A percentile compares a stretch with the other conserved stretches of the same genome.
These are phyloP conservation scores for Kudoa iwatai DNA, from an alignment of 30 jellyfish, hydroid and myxozoan species.

Conservation along the genomic window DNA sequence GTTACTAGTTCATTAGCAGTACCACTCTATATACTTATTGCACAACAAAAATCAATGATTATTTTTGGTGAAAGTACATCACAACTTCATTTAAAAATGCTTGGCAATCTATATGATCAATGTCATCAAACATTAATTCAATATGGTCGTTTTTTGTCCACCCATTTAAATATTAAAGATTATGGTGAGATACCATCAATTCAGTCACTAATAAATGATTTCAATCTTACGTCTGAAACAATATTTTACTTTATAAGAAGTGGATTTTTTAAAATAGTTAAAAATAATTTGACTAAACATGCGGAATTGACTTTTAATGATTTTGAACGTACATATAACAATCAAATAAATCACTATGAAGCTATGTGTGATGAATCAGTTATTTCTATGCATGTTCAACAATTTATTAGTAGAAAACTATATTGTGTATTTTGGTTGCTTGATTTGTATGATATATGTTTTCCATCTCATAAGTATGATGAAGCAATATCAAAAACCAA, in stretches of 20 bases:
- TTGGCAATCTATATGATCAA: conserved; percentile 59
- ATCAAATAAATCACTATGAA: no score
- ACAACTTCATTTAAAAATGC: conserved; percentile 4
- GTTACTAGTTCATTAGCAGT: conserved; percentile 40
- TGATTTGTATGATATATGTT: not conserved
- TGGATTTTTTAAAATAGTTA: no score
- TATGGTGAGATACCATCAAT: conserved; percentile 28
- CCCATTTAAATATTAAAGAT: conserved; percentile 39
- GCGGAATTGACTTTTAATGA: no score
- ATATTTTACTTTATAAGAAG: no score
- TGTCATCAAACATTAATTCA: conserved; percentile 81
- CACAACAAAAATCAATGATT: conserved; percentile 56
- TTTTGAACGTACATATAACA: no score
- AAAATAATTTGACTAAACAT: no score
- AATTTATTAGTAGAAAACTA: not conserved
- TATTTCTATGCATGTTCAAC: no score
- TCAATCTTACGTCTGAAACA: no score
- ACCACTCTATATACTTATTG: conserved; percentile 42
- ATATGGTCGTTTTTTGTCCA: conserved; percentile 66
- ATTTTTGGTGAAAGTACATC: conserved; percentile 22
- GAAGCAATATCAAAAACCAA: not conserved
- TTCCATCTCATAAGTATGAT: not conserved
- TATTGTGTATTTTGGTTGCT: not conserved
- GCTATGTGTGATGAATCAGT: no score
- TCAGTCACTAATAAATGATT: no score